Evolutionary conservation across 2,888 invertebrate species (phyloP).

Genomic region (Mycalesis mineus): DNA sequence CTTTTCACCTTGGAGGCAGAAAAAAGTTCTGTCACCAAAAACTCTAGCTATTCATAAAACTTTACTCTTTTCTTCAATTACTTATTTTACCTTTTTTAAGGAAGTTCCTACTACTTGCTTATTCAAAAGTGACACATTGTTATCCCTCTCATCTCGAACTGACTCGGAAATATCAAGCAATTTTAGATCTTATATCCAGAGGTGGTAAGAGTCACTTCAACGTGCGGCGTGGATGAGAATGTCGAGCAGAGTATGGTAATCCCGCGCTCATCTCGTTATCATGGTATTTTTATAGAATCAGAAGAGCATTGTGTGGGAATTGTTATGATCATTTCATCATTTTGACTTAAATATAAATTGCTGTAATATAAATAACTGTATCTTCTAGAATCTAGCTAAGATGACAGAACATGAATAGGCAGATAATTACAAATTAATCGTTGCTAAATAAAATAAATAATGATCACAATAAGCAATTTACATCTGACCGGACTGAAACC

Average conservation of each 20-base stretch:
- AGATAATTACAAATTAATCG: no score
- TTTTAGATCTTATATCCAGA: not conserved
- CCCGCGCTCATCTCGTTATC: constrained; percentile 12
- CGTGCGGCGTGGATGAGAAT: not conserved
- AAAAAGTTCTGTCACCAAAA: no score
- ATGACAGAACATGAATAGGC: no score
- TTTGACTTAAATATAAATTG: not conserved
- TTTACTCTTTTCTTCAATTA: no score
- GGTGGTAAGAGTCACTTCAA: not conserved
- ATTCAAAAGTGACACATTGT: not conserved
- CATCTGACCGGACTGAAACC: no score
- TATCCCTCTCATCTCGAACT: not conserved
- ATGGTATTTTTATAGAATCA: constrained; percentile 27
- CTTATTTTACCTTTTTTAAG: no score
- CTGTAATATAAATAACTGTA: not conserved
- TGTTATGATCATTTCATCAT: constrained; percentile 14
- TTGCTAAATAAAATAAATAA: no score
- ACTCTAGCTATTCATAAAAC: no score
- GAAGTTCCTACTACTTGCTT: not conserved
- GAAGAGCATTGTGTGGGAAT: constrained; percentile 24
- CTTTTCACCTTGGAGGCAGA: no score
- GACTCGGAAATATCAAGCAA: not conserved
- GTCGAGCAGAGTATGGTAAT: constrained; percentile 5
- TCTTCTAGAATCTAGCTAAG: no score
- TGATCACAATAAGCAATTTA: no score